Conservation (phyloP, 2,888 invertebrate genomes). For the Corythucha ciliata region DNA sequence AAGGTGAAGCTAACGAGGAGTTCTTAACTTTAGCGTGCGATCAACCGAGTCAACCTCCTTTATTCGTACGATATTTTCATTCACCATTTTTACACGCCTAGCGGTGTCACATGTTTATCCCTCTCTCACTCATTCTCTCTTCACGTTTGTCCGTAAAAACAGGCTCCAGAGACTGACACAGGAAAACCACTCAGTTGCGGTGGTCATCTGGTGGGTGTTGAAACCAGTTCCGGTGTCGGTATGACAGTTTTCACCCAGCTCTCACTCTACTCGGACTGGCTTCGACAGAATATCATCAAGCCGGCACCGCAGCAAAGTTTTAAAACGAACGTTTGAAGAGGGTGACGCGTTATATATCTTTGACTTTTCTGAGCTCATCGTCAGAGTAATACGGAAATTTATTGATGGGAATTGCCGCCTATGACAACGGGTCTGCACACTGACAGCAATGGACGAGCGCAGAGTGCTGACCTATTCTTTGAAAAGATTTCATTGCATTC, state of each 20-base stretch:
- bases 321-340: no score
- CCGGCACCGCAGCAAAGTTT: conserved; percentile 26
- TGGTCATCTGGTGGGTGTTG: conserved; percentile 34
- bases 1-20: conserved; percentile 27
- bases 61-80: conserved; percentile 19
- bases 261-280: conserved; percentile 60
- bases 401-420: no score
- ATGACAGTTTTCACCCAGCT: conserved; percentile 63
- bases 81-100: no score
- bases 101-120: not conserved
- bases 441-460: no score
- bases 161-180: conserved; percentile 27
- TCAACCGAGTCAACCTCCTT: conserved; percentile 23
- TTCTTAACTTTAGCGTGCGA: conserved; percentile 29
- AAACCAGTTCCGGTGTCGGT: conserved; percentile 33
- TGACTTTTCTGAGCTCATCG: no score
- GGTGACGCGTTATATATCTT: no score
- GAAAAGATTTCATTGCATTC: no score
- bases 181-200: conserved; percentile 33
- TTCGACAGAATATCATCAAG: conserved; percentile 46
- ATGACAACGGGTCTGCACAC: no score
- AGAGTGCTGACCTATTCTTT: no score
- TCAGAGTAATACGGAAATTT: no score
- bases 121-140: no score
- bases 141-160: no score